Evolutionary conservation across 2,797 vertebrate genomes (phyloP).

Genomic region (Betta splendens): DNA sequence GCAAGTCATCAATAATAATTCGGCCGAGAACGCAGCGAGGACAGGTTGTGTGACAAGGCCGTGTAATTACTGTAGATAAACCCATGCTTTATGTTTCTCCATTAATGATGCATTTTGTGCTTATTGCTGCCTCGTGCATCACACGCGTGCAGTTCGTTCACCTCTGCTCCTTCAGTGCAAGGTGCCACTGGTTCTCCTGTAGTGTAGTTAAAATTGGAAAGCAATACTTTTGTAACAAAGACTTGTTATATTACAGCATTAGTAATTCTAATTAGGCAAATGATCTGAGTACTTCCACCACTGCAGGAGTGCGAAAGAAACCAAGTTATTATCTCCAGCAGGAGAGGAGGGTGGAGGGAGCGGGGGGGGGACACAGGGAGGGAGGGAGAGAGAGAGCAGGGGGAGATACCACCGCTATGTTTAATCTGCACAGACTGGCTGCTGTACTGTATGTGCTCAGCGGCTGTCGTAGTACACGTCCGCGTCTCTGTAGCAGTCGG

Average conservation of each 20-base stretch:
- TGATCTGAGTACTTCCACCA: constrained; percentile 5
- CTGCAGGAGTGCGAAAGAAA: constrained; percentile 32
- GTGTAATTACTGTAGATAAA: constrained; percentile 9
- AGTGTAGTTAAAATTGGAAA: not conserved
- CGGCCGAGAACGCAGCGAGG: not conserved
- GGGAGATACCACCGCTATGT: constrained; percentile 39
- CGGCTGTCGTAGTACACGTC: constrained; percentile 51
- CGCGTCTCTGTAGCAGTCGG: constrained; percentile 64
- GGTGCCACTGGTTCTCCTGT: not conserved
- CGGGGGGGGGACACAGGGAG: constrained; percentile 24
- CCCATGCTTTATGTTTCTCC: not conserved
- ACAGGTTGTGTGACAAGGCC: not conserved
- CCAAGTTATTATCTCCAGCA: constrained; percentile 2
- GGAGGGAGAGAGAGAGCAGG: constrained; percentile 35
- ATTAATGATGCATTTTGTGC: not conserved
- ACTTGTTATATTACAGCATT: not conserved
- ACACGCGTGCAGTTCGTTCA: not conserved
- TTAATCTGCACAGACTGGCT: constrained; percentile 57
- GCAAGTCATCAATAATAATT: constrained; percentile 1
- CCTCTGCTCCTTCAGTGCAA: not conserved
- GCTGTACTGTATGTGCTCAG: constrained; percentile 37
- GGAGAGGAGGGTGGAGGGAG: constrained; percentile 21
- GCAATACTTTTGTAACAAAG: not conserved
- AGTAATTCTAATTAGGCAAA: constrained; percentile 1
- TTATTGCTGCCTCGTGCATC: constrained; percentile 7